Conservation (phyloP, 1,140 invertebrate species). For the Dendrolimus punctatus region DNA sequence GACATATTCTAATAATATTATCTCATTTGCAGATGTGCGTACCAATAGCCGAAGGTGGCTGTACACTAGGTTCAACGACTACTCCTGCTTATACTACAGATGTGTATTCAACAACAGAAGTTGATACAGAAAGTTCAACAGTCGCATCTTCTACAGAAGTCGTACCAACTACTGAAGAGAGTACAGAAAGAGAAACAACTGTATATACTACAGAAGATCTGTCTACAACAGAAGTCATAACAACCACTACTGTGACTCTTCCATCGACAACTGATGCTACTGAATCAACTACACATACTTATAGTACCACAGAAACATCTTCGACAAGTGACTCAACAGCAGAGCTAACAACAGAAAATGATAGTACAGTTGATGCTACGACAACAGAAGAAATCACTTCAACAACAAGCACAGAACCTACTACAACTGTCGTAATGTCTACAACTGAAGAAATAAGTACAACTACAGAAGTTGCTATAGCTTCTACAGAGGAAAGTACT, state of each 20-base stretch:
- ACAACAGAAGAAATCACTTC: too few species aligned
- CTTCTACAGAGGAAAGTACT: too few species aligned
- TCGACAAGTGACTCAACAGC: too few species aligned
- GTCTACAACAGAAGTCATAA: neutral
- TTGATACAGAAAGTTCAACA: neutral
- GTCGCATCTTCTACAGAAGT: neutral
- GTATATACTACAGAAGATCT: conserved; percentile 1
- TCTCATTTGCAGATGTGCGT: conserved; percentile 4
- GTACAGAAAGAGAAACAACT: neutral
- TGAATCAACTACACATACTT: neutral
- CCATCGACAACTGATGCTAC: neutral
- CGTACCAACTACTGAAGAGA: neutral
- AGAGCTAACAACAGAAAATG: too few species aligned
- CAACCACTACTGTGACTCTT: neutral
- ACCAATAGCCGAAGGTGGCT: conserved; percentile 9
- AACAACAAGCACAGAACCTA: too few species aligned
- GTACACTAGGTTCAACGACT: conserved; percentile 1
- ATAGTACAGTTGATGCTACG: too few species aligned
- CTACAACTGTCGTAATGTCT: too few species aligned
- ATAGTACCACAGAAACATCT: too few species aligned
- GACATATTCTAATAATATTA: neutral
- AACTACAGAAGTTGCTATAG: too few species aligned
- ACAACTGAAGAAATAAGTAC: too few species aligned
- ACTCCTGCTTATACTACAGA: neutral
- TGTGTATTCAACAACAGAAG: neutral